Conservation (phyloP, 2,113 vertebrate genomes). For the Lagopus muta region DNA sequence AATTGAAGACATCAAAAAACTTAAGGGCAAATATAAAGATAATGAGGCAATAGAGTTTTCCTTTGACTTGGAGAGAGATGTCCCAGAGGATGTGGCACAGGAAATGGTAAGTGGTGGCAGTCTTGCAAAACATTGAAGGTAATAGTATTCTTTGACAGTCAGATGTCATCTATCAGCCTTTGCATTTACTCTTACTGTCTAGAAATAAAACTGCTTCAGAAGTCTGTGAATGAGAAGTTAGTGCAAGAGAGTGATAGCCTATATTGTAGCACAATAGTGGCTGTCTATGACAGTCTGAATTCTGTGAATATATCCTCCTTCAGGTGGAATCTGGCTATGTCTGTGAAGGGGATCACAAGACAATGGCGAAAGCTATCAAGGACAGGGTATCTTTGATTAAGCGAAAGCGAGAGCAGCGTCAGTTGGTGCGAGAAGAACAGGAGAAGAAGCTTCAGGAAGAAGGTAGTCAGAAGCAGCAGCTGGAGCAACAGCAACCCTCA, state of each 20-base stretch:
- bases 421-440: constrained; percentile 92
- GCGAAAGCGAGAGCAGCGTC: constrained; percentile 94
- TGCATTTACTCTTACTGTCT: not conserved
- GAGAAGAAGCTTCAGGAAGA: constrained; percentile 90
- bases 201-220: not conserved
- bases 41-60: constrained; percentile 99
- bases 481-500: constrained; percentile 76
- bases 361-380: constrained; percentile 99
- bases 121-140: not conserved
- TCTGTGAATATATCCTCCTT: constrained; percentile 37
- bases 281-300: constrained; percentile 26
- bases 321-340: constrained; percentile 99
- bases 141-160: not conserved
- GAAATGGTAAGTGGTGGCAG: constrained; percentile 90
- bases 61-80: constrained; percentile 95
- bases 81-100: constrained; percentile 97
- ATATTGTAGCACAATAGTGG: not conserved
- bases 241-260: not conserved
- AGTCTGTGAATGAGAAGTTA: not conserved
- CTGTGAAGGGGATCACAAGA: constrained; percentile 98
- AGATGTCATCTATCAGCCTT: not conserved
- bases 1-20: constrained; percentile 97
- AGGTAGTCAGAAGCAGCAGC: constrained; percentile 79
- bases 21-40: constrained; percentile 99
- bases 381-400: constrained; percentile 96